These are phyloP conservation scores for Corvus moneduloides DNA, from an alignment of 2,113 vertebrate genomes.

Conservation along the genomic window DNA sequence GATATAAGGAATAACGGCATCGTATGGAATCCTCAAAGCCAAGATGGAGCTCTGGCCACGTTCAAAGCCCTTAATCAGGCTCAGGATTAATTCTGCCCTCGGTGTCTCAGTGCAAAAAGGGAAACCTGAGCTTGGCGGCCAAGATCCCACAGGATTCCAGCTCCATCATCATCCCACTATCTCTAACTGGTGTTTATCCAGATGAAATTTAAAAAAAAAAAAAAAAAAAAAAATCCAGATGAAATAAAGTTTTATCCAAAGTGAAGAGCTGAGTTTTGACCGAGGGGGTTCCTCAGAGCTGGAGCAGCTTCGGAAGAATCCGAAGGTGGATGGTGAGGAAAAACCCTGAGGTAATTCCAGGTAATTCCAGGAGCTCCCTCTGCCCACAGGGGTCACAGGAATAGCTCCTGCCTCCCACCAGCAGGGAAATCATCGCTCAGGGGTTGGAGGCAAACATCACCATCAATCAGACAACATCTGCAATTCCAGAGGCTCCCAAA, in stretches of 20 bases:
- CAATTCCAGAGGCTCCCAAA: neutral
- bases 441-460: neutral
- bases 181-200: neutral
- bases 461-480: too few species aligned
- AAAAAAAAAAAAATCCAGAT: neutral
- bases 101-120: neutral
- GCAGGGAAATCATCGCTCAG: neutral
- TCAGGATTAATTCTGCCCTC: slow-evolving; percentile 1
- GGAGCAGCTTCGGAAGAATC: neutral
- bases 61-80: neutral
- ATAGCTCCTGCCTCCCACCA: neutral
- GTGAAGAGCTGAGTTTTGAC: neutral
- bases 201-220: neutral
- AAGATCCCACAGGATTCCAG: neutral
- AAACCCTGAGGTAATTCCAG: neutral
- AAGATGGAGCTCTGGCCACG: neutral
- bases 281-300: neutral
- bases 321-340: neutral
- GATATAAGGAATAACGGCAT: neutral
- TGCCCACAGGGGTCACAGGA: neutral
- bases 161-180: neutral
- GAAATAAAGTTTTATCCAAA: neutral
- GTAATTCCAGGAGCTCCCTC: neutral
- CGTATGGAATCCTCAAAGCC: neutral
- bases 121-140: neutral